Evolutionary conservation across 2,888 invertebrate genomes (phyloP).

Genomic region (Mythimna albipuncta): DNA sequence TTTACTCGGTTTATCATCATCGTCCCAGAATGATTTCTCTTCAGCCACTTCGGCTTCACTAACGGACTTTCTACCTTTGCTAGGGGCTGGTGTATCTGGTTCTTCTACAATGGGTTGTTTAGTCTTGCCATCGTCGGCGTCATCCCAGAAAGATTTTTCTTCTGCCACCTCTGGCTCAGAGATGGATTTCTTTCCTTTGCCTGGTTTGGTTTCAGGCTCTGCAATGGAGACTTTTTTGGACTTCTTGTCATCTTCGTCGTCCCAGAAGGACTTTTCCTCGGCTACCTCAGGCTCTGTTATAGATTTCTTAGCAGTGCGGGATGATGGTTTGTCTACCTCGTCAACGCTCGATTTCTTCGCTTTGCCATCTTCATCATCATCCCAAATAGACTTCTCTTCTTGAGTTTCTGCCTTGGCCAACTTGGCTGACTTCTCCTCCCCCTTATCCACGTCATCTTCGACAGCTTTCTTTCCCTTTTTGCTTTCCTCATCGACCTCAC

Average conservation of each 20-base stretch:
- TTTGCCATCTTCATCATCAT: constrained; percentile 75
- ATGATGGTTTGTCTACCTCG: constrained; percentile 69
- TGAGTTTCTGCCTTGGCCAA: constrained; percentile 70
- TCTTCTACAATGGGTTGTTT: constrained; percentile 75
- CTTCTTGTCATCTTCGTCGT: constrained; percentile 72
- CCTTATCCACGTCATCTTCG: constrained; percentile 71
- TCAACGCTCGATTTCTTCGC: constrained; percentile 70
- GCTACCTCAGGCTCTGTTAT: constrained; percentile 73
- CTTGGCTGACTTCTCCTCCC: constrained; percentile 68
- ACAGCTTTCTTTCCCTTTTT: constrained; percentile 73
- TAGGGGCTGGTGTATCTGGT: constrained; percentile 60
- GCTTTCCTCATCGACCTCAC: constrained; percentile 84
- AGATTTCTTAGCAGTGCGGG: constrained; percentile 68
- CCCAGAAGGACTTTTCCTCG: constrained; percentile 79
- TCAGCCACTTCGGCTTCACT: constrained; percentile 69
- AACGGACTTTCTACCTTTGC: constrained; percentile 70
- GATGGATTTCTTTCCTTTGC: constrained; percentile 73
- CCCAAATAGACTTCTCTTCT: constrained; percentile 80
- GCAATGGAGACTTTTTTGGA: constrained; percentile 68
- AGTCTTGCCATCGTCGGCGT: constrained; percentile 71
- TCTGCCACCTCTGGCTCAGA: constrained; percentile 77
- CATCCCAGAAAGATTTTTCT: constrained; percentile 81
- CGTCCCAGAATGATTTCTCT: constrained; percentile 76
- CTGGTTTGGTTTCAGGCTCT: constrained; percentile 66
- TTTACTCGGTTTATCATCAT: constrained; percentile 63